Base-by-base conservation (phyloP, 2,797 vertebrate genomes). In the Spinibarbus caldwelli region DNA sequence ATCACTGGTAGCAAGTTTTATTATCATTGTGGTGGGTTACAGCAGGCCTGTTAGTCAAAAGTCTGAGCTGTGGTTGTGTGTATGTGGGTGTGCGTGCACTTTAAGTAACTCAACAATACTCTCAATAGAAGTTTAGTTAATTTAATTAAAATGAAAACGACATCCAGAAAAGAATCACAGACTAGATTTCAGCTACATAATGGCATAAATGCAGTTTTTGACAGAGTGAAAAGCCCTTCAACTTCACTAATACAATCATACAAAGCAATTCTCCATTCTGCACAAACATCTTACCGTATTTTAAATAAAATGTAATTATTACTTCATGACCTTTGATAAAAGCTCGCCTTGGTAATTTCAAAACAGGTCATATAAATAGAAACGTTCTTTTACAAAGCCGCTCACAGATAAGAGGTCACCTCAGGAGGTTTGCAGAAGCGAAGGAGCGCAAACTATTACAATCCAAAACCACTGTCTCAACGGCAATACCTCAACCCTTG, bases 381-480 rank as follows among this genome's bases (percentile, higher is more conserved):
- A 29, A 19, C 23, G 14, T 29, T 67, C 52, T 29, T 41, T 54
- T 66, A 84, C 52, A 78, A 57, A 70, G 34, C 64, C 29, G 19
- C n/a, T 54, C n/a, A n/a, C 49, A 62, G 68, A 85, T 80, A 75
- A 47, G 64, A 47, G 38, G 36, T 86, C 84, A 82, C 70, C 78
- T 87, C 36, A 76, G 67, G 34, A 17, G 81, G 59, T 54, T 45
- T 38, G 29, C 23, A 38, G 54, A 31, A 80, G 57, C 41, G 5
- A 52, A 86, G 67, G 34, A 73, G 75, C 3, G 11, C 54, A 34
- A 73, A 83, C 7, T 54, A 87, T 86, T 85, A 78, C 17, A 21
- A 84, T 82, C 75, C 41, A 57, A 82, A 86, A 89, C 87, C 86
- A 43, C 85, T 45, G 81, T 78, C 70, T 85, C 81, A 90, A 90